Conservation (phyloP, 2,888 invertebrate genomes). For the Malthinus flaveolus region DNA sequence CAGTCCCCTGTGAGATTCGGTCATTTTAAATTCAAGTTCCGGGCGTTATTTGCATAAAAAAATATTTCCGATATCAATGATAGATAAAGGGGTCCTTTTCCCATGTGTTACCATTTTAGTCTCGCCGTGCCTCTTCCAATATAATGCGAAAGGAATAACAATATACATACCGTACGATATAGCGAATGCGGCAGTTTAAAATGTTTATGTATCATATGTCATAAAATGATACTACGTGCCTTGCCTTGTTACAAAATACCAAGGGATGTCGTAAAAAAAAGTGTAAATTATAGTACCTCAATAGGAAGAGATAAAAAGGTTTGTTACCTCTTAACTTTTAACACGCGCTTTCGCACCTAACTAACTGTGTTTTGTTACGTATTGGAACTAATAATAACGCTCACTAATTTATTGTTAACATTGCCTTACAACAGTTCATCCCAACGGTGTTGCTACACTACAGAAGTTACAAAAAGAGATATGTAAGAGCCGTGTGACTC, state of each 20-base stretch:
- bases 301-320: constrained; percentile 13
- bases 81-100: constrained; percentile 31
- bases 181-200: constrained; percentile 22
- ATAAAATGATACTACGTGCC: constrained; percentile 25
- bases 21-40: constrained; percentile 39
- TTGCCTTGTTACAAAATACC: constrained; percentile 18
- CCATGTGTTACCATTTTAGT: constrained; percentile 31
- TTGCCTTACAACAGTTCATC: too few species aligned
- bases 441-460: too few species aligned
- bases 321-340: constrained; percentile 17
- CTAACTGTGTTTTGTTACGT: constrained; percentile 14
- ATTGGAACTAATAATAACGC: not conserved
- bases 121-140: constrained; percentile 18
- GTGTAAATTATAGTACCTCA: constrained; percentile 19
- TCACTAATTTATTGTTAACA: too few species aligned
- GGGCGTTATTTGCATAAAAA: constrained; percentile 40
- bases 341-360: constrained; percentile 23
- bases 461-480: too few species aligned
- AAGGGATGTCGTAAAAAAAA: constrained; percentile 20
- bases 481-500: too few species aligned
- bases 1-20: constrained; percentile 34
- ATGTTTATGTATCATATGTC: constrained; percentile 27
- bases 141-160: constrained; percentile 31
- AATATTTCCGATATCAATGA: constrained; percentile 42
- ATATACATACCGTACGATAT: constrained; percentile 19